A percentile compares a stretch with the other conserved stretches of the same genome.
Conservation (phyloP, 2,113 vertebrate species). For the Chrysemys picta region DNA sequence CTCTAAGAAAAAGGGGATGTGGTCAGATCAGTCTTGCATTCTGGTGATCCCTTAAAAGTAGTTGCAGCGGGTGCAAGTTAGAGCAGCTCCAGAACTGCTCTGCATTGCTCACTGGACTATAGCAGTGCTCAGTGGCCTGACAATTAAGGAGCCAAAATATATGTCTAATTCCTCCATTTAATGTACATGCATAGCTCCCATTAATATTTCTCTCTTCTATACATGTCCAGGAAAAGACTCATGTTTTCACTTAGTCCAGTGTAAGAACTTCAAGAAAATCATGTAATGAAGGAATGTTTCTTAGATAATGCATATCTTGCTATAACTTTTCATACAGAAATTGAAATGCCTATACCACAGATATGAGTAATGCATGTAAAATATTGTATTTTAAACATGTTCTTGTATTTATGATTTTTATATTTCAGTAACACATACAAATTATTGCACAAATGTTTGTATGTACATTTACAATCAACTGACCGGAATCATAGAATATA, state of each 20-base stretch:
- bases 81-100: background rate
- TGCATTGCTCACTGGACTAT: accelerated
- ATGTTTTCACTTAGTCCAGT: background rate
- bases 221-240: background rate
- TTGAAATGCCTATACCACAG: background rate
- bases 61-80: accelerated
- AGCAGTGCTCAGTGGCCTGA: accelerated
- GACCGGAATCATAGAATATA: background rate
- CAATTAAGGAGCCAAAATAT: accelerated
- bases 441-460: background rate
- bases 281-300: background rate
- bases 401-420: background rate
- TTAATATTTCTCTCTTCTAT: background rate
- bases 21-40: background rate
- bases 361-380: background rate
- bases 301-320: background rate
- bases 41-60: background rate
- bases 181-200: background rate
- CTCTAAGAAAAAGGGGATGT: background rate
- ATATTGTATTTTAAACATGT: accelerated
- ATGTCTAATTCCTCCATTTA: background rate
- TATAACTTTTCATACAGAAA: background rate
- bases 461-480: background rate
- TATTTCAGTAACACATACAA: accelerated
- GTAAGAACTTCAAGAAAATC: background rate